These are phyloP conservation scores for Dyspetes luteomarginatus DNA, from an alignment of 2,888 invertebrate genomes.

Conservation along the genomic window DNA sequence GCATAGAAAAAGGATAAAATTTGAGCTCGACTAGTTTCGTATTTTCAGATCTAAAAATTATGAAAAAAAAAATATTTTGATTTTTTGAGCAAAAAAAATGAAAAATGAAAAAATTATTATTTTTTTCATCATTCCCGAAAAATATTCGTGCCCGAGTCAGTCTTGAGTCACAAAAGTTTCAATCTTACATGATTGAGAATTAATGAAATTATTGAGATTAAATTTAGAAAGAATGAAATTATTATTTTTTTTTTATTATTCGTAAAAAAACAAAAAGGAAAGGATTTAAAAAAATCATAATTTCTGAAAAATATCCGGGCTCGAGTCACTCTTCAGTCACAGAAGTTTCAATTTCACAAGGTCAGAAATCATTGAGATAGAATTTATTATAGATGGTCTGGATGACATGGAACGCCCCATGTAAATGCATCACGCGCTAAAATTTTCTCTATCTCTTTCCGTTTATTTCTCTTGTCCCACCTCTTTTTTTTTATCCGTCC, in stretches of 20 bases:
- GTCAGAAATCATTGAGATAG: no score
- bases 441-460: neutral
- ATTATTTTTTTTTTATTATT: no score
- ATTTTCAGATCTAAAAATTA: no score
- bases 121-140: neutral
- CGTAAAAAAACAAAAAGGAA: no score
- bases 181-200: neutral
- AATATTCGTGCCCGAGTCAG: neutral
- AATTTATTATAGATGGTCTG: neutral
- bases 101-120: neutral
- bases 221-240: neutral
- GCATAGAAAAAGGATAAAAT: neutral
- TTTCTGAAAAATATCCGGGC: no score
- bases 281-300: no score
- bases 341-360: no score
- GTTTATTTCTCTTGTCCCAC: conserved; percentile 11
- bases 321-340: no score
- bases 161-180: no score
- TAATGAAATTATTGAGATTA: neutral
- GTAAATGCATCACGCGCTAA: neutral
- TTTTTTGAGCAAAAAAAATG: neutral
- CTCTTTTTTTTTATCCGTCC: conserved; percentile 17
- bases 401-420: neutral
- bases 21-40: no score
- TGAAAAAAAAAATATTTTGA: no score